Evolutionary conservation across 2,888 invertebrate species (phyloP).

Genomic region (Sympetrum striolatum): DNA sequence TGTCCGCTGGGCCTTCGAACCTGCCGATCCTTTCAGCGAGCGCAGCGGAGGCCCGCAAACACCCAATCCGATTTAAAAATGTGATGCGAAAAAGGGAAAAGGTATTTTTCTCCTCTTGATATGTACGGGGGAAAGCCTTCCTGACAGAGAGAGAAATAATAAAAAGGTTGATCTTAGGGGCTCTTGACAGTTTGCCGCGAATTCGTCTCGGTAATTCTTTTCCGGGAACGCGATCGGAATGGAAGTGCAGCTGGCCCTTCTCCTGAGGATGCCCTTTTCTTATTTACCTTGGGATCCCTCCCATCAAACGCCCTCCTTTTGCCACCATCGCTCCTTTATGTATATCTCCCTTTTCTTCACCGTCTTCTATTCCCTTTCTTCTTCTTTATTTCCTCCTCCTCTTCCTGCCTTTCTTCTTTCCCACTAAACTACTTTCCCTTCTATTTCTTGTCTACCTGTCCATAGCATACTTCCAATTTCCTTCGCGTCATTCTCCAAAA

Average conservation of each 20-base stretch:
- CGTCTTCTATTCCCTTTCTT: not conserved
- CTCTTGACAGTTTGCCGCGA: not conserved
- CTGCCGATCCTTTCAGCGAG: no score
- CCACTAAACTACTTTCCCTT: not conserved
- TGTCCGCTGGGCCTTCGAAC: no score
- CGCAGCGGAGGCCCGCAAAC: not conserved
- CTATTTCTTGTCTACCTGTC: no score
- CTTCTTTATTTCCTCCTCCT: not conserved
- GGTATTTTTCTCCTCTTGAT: not conserved
- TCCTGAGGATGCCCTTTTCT: not conserved
- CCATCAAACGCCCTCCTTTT: not conserved
- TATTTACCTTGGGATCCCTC: not conserved
- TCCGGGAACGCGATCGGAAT: not conserved
- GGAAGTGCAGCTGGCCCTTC: not conserved
- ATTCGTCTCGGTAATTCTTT: not conserved
- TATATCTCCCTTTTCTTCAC: not conserved
- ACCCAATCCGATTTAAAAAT: not conserved
- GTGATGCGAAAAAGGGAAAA: not conserved
- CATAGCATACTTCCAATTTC: no score
- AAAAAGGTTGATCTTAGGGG: not conserved
- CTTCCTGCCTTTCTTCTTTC: not conserved
- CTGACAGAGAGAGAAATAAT: not conserved
- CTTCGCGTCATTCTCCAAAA: no score
- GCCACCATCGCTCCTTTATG: not conserved
- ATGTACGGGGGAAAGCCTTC: not conserved